These are phyloP conservation scores for Drosophila buzzatii DNA, from an alignment of 2,888 invertebrate genomes.

Conservation along the genomic window DNA sequence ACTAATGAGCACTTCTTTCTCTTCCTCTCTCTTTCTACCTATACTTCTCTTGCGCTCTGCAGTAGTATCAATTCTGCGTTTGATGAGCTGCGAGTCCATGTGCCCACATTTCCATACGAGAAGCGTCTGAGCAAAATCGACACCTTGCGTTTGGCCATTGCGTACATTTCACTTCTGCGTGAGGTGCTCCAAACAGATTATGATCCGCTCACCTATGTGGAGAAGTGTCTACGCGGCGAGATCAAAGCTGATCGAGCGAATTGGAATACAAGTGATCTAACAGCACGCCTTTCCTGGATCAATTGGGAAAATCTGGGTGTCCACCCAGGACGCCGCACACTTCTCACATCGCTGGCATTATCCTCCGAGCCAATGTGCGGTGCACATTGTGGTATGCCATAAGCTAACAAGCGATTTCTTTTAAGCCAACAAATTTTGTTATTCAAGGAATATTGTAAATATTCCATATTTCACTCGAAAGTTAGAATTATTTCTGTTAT, in stretches of 20 bases:
- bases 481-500: neutral
- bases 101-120: slow-evolving; percentile 99
- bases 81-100: slow-evolving; percentile 98
- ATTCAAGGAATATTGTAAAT: slow-evolving; percentile 26
- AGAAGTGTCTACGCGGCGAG: slow-evolving; percentile 95
- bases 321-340: slow-evolving; percentile 93
- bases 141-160: slow-evolving; percentile 97
- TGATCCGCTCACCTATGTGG: slow-evolving; percentile 97
- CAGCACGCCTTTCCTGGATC: slow-evolving; percentile 98
- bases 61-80: slow-evolving; percentile 99
- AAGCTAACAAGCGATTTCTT: neutral
- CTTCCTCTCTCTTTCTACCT: neutral
- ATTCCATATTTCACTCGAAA: neutral
- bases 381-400: slow-evolving; percentile 74
- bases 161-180: slow-evolving; percentile 97
- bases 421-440: neutral
- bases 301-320: slow-evolving; percentile 99
- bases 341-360: slow-evolving; percentile 92
- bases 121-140: slow-evolving; percentile 99
- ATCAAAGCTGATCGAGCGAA: slow-evolving; percentile 94
- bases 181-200: slow-evolving; percentile 95
- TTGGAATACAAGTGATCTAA: slow-evolving; percentile 99
- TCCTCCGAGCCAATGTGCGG: slow-evolving; percentile 88
- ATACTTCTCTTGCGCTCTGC: slow-evolving; percentile 84
- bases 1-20: slow-evolving; percentile 52